A percentile compares a stretch with the other conserved stretches of the same genome.
phyloP scores from a whole-genome alignment of 2,797 vertebrate species.

The Apodemus agrarius region DNA sequence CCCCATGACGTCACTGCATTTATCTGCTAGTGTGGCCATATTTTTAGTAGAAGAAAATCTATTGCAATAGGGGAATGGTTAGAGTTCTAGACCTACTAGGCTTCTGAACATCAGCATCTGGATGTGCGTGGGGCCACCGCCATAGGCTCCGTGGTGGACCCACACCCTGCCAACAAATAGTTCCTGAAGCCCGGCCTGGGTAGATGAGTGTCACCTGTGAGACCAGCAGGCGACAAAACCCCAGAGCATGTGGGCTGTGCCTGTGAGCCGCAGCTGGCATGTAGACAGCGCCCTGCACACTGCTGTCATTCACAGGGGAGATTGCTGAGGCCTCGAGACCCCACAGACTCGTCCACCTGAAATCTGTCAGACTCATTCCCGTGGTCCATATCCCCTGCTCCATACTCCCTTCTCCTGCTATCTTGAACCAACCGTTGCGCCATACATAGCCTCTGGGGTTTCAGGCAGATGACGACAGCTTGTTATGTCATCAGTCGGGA shows the following conservation, averaged over 20 bases:
- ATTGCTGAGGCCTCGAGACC: not conserved
- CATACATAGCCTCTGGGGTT: not conserved
- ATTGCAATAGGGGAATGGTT: not conserved
- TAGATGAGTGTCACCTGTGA: not conserved
- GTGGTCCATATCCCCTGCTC: not conserved
- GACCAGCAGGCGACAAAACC: not conserved
- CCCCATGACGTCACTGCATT: not conserved
- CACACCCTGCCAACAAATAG: no score
- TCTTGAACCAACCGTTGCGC: not conserved
- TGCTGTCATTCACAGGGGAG: not conserved
- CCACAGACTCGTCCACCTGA: no score
- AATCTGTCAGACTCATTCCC: not conserved
- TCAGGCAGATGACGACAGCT: no score
- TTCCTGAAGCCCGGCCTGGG: not conserved
- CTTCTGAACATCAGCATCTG: not conserved
- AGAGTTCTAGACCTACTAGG: not conserved
- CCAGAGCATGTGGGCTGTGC: not conserved
- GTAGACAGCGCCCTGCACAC: not conserved
- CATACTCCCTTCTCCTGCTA: not conserved
- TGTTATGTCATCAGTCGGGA: not conserved
- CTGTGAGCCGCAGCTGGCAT: accelerated
- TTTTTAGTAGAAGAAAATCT: not conserved
- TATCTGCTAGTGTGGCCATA: not conserved
- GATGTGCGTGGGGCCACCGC: not conserved
- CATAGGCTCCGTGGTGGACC: not conserved